Percentiles rank a stretch among this genome's conserved stretches.
phyloP scores from a whole-genome alignment of 2,113 vertebrate species.

The Sander vitreus region DNA sequence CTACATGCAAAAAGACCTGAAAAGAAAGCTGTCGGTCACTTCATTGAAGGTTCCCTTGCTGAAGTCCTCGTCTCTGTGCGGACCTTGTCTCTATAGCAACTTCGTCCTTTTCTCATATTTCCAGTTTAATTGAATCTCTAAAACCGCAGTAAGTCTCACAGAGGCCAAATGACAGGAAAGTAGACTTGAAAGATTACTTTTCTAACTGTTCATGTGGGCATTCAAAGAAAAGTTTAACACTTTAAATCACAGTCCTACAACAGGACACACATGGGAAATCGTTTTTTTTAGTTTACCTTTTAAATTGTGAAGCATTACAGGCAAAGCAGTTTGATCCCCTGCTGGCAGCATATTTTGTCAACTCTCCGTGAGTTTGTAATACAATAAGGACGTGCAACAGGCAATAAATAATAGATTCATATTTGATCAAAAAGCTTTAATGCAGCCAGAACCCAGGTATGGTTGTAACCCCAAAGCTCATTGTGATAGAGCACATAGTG shows the following conservation, averaged over 20 bases:
- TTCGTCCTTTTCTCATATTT: neutral
- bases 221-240: neutral
- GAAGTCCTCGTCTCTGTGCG: neutral
- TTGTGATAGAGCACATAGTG: constrained; percentile 52
- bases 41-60: neutral
- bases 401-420: constrained; percentile 47
- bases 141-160: neutral
- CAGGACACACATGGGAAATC: neutral
- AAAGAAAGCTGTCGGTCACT: neutral
- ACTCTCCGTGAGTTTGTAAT: constrained; percentile 4
- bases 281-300: neutral
- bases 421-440: constrained; percentile 44
- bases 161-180: neutral
- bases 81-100: neutral
- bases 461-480: constrained; percentile 49
- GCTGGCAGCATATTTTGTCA: constrained; percentile 23
- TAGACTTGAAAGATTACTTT: neutral
- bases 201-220: neutral
- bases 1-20: neutral
- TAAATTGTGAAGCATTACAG: neutral
- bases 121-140: neutral
- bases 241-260: neutral
- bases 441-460: constrained; percentile 51
- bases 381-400: constrained; percentile 46
- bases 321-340: constrained; percentile 6